phyloP scores from a whole-genome alignment of 2,797 vertebrate species.

The Trematomus bernacchii region DNA sequence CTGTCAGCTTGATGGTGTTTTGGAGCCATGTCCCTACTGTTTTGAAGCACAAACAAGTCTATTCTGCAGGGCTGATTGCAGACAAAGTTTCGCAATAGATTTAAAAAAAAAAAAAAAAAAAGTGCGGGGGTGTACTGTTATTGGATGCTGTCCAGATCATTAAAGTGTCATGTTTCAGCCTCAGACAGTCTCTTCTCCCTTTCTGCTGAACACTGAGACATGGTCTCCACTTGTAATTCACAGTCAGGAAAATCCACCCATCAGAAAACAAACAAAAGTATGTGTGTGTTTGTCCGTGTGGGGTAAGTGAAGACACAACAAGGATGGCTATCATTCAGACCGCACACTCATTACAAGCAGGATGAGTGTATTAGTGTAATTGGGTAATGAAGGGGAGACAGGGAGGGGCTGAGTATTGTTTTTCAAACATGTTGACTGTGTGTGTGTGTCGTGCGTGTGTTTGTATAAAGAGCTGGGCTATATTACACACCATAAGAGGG shows the following conservation, averaged over 20 bases:
- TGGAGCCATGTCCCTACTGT: constrained; percentile 61
- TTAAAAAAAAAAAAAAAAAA: constrained; percentile 46
- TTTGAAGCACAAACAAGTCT: constrained; percentile 69
- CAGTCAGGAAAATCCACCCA: constrained; percentile 61
- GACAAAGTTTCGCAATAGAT: constrained; percentile 65
- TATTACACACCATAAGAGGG: constrained; percentile 55
- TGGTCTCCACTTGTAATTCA: constrained; percentile 61
- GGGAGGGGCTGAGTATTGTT: constrained; percentile 50
- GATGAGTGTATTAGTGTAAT: constrained; percentile 70
- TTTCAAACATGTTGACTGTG: constrained; percentile 45
- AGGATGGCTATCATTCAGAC: constrained; percentile 69
- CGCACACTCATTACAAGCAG: constrained; percentile 76
- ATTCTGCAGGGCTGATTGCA: constrained; percentile 57
- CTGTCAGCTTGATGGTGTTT: constrained; percentile 56
- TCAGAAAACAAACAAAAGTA: constrained; percentile 48
- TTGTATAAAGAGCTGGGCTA: constrained; percentile 4
- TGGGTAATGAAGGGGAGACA: constrained; percentile 72
- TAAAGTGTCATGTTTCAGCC: constrained; percentile 79
- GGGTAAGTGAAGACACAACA: constrained; percentile 57
- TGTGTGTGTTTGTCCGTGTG: constrained; percentile 14
- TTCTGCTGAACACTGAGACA: constrained; percentile 53
- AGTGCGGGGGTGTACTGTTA: constrained; percentile 57
- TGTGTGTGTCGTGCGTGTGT: constrained; percentile 13
- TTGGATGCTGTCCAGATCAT: constrained; percentile 77
- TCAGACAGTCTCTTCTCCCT: constrained; percentile 65